Conservation (phyloP, 2,113 vertebrate genomes). For the Ia io region DNA sequence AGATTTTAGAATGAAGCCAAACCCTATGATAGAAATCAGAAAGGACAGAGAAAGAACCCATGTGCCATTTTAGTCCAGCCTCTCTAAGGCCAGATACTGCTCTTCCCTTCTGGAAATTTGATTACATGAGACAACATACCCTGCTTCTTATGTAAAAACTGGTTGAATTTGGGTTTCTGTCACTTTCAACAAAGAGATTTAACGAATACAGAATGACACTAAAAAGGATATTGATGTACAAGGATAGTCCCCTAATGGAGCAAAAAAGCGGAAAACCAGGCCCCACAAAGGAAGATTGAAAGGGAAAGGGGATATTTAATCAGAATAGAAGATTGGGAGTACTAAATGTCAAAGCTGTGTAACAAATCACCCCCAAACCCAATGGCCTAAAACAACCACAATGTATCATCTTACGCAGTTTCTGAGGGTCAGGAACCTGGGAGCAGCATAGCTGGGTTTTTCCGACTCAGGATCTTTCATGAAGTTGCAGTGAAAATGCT, state of each 20-base stretch:
- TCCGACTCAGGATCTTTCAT: not conserved
- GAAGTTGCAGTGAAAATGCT: not conserved
- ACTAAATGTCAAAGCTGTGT: not conserved
- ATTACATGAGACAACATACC: not conserved
- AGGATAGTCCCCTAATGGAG: not conserved
- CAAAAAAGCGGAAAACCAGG: not conserved
- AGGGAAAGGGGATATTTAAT: not conserved
- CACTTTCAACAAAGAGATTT: not conserved
- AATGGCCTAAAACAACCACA: not conserved
- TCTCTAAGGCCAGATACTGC: not conserved
- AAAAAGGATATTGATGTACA: not conserved
- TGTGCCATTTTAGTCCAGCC: not conserved
- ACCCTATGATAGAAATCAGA: not conserved
- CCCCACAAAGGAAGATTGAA: not conserved
- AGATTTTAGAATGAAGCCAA: not conserved
- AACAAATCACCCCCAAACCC: not conserved
- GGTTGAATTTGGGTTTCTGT: constrained; percentile 11
- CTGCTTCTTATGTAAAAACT: not conserved
- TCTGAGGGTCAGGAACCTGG: not conserved
- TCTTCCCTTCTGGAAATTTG: not conserved
- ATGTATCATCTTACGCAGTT: not conserved
- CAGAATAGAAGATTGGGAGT: not conserved
- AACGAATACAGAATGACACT: not conserved
- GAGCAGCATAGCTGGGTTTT: not conserved
- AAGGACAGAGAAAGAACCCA: not conserved